Conservation (phyloP, 2,113 vertebrate species). For the Passer montanus region DNA sequence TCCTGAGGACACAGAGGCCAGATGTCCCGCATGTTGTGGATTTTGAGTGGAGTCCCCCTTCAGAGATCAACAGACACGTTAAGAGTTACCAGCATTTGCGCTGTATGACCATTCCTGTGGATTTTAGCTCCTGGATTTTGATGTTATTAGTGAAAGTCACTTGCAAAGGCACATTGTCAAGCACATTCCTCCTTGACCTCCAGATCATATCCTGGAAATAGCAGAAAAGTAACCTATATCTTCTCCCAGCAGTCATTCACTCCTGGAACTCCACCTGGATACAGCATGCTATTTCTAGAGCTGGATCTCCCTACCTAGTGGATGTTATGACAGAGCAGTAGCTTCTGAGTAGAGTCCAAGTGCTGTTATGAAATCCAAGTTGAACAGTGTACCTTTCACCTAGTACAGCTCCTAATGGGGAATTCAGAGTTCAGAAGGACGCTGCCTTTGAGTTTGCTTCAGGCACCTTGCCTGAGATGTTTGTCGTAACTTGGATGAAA, state of each 20-base stretch:
- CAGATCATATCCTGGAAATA: not conserved
- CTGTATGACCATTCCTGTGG: accelerated
- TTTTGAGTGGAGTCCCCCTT: not conserved
- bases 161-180: not conserved
- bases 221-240: not conserved
- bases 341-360: not conserved
- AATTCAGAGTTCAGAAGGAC: not conserved
- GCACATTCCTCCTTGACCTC: not conserved
- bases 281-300: conserved; percentile 39
- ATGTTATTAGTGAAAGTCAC: not conserved
- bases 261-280: conserved; percentile 17
- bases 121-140: not conserved
- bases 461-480: not conserved
- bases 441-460: not conserved
- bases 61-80: not conserved
- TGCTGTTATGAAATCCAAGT: not conserved
- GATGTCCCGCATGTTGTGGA: accelerated
- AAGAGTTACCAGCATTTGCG: not conserved
- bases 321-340: not conserved
- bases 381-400: not conserved
- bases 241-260: not conserved
- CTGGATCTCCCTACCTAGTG: not conserved
- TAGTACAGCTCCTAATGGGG: not conserved
- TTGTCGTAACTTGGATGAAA: not conserved
- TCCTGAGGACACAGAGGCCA: not conserved